Percentiles rank a stretch among this genome's conserved stretches.
Evolutionary conservation across 1,140 invertebrate genomes (phyloP).

Genomic region (Drosophila azteca): DNA sequence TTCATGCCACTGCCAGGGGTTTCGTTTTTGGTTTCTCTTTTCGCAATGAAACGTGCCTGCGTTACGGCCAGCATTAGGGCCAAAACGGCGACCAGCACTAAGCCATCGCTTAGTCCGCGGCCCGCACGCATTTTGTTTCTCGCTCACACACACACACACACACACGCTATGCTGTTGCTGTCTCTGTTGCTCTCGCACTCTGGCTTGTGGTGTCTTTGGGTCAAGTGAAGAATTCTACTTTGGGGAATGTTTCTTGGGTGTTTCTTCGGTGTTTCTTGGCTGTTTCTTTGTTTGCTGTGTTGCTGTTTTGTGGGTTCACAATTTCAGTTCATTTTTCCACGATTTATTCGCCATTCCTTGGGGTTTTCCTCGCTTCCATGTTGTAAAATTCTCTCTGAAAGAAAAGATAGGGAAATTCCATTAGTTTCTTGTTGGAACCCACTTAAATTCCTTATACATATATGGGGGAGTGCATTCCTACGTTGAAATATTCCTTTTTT

Average conservation of each 20-base stretch:
- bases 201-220: slow-evolving; percentile 4
- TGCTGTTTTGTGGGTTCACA: slow-evolving; percentile 7
- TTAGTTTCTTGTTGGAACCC: too few relatives aligned
- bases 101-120: slow-evolving; percentile 38
- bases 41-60: slow-evolving; percentile 70
- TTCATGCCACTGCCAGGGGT: slow-evolving; percentile 26
- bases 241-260: slow-evolving; percentile 1
- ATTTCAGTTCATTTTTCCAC: slow-evolving; percentile 23
- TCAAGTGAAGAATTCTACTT: slow-evolving; percentile 42
- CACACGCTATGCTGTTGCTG: slow-evolving; percentile 4
- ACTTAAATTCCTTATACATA: slow-evolving; percentile 1
- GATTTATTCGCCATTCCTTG: slow-evolving; percentile 13
- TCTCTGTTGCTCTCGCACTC: background rate
- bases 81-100: slow-evolving; percentile 38
- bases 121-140: slow-evolving; percentile 49
- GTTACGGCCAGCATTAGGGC: slow-evolving; percentile 32
- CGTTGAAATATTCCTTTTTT: slow-evolving; percentile 25
- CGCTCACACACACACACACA: background rate
- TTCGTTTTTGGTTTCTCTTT: slow-evolving; percentile 67
- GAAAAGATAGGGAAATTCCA: background rate
- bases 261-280: background rate
- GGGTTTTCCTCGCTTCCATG: too few relatives aligned
- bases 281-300: slow-evolving; percentile 16
- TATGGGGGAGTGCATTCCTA: background rate
- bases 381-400: too few relatives aligned